Base-by-base conservation (phyloP, 2,113 vertebrate genomes). In the Lycocorax pyrrhopterus region DNA sequence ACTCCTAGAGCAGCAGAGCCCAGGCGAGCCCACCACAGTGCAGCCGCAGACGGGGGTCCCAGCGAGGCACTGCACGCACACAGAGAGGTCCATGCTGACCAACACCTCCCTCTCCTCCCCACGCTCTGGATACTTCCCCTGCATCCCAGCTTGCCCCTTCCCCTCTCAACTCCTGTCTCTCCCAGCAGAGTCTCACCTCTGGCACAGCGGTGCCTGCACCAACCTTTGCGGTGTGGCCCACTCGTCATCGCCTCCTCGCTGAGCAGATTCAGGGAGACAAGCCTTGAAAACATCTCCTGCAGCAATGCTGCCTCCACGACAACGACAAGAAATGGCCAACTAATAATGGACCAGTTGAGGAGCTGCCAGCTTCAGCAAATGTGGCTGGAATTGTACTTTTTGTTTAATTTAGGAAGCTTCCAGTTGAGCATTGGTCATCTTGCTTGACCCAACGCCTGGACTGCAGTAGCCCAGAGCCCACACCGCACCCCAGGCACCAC, bases 1-100 rank as follows among this genome's bases (percentile, higher is more conserved):
- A 11, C 25, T 19, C 18, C 15, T 4, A 21, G 10, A 49, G 67
- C 44, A 22, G n/a, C 56, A 67, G 39, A 77, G 59, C 44, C 47
- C 58, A 83, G 7, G 2, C 0, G 0, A 87, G 60, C 72, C 21
- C 47, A 37, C 4, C 1, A 0, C 1, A 1, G 30, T 8, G 27
- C 30, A 39, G 30, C 32, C 0, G 5, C 43, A 43, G 30, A 9
- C 0, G 0, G 1, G 41, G 43, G 27, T 43, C 55, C 6, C 2
- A 56, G 43, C 1, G 0, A 37, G 29, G 63, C 20, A 23, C 19
- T 21, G 68, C 33, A 32, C 33, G 35, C 3, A 5, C 8, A 6
- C 49, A 6, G 4, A 51, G 59, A 64, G 8, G 33, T 39, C 53
- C 33, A 16, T 13, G 35, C 33, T 3, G 2, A 29, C 2, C 27